Percentiles rank a stretch among this genome's conserved stretches.
These are phyloP conservation scores for Octodon degus DNA, from an alignment of 2,113 vertebrate species.

Conservation along the genomic window DNA sequence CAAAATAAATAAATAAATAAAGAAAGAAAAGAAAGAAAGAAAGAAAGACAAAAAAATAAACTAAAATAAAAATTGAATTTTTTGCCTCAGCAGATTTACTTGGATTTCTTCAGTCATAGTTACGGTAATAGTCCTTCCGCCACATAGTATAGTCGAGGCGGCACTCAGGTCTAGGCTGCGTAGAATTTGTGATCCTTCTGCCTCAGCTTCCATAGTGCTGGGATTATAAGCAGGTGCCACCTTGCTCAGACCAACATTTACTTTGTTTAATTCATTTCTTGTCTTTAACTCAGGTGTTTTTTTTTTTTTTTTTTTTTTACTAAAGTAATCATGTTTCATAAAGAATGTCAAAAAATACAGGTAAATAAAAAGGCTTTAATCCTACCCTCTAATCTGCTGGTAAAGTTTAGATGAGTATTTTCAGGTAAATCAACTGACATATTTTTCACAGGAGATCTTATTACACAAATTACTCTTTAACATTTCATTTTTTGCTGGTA, in stretches of 20 bases:
- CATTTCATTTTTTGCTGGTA: not conserved
- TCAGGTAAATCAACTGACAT: not conserved
- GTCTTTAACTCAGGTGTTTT: constrained; percentile 9
- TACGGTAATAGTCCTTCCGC: not conserved
- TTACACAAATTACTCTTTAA: not conserved
- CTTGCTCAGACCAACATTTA: not conserved
- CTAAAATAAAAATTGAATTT: constrained; percentile 4
- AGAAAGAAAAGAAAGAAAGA: no score
- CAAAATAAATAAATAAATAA: no score
- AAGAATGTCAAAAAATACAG: constrained; percentile 38
- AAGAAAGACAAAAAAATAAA: no score
- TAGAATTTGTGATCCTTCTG: not conserved
- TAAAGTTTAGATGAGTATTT: constrained; percentile 27
- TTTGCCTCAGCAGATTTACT: not conserved
- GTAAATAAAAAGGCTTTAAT: constrained; percentile 1
- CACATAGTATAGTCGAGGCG: not conserved
- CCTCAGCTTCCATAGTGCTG: not conserved
- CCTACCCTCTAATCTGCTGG: not conserved
- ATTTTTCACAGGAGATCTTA: not conserved
- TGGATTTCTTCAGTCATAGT: not conserved
- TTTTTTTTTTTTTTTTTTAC: not conserved
- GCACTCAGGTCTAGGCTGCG: not conserved
- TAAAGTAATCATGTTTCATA: not conserved
- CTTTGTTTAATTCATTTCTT: constrained; percentile 41
- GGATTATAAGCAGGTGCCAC: not conserved